phyloP scores from a whole-genome alignment of 2,113 vertebrate species.

The Ptychochromis oligacanthus region DNA sequence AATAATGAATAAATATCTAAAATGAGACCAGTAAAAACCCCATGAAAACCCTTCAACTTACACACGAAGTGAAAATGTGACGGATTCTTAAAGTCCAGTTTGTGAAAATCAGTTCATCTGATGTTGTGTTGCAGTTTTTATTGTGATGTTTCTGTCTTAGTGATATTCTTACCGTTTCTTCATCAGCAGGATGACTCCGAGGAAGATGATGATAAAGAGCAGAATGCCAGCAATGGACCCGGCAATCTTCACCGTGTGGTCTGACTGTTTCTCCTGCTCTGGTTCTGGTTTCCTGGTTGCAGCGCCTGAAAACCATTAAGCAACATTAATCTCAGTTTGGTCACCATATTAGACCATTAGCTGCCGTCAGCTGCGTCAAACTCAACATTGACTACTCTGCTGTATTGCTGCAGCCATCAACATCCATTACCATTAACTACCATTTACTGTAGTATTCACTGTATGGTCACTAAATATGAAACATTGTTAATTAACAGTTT shows the following conservation, averaged over 20 bases:
- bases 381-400: background rate
- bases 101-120: no score
- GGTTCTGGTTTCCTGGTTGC: constrained; percentile 67
- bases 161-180: constrained; percentile 65
- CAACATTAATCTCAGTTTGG: background rate
- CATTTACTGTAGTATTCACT: background rate
- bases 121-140: background rate
- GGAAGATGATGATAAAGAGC: constrained; percentile 77
- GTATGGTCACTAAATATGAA: background rate
- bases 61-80: background rate
- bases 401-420: background rate
- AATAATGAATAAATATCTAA: background rate
- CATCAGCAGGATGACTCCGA: constrained; percentile 70
- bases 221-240: constrained; percentile 64
- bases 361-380: background rate
- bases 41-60: no score
- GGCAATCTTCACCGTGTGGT: constrained; percentile 74
- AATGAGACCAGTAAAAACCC: background rate
- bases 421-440: background rate
- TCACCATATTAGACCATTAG: background rate
- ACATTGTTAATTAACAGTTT: no score
- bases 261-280: constrained; percentile 63
- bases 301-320: constrained; percentile 54
- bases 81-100: background rate
- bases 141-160: background rate